phyloP scores from a whole-genome alignment of 2,113 vertebrate genomes.

The Epinephelus moara region DNA sequence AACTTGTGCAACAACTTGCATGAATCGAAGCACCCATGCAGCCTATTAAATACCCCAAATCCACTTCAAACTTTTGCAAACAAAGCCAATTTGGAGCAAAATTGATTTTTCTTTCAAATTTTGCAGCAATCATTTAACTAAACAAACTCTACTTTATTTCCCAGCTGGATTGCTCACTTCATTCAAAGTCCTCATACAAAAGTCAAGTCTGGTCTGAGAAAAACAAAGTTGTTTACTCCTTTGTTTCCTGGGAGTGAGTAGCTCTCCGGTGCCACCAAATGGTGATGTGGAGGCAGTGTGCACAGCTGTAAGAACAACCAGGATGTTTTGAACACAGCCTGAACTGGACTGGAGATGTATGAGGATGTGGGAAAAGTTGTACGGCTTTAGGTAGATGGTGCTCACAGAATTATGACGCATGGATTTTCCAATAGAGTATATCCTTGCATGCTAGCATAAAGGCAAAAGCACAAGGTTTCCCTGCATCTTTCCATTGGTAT shows the following conservation, averaged over 20 bases:
- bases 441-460: not conserved
- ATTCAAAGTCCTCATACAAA: conserved; percentile 12
- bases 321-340: not conserved
- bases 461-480: not conserved
- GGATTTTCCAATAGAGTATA: not conserved
- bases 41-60: not conserved
- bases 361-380: not conserved
- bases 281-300: conserved; percentile 18
- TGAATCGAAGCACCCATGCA: not conserved
- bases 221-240: conserved; percentile 82
- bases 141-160: not conserved
- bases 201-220: conserved; percentile 53
- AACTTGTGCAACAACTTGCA: not conserved
- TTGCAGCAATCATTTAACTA: not conserved
- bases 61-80: conserved; percentile 15
- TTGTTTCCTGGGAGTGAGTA: conserved; percentile 50
- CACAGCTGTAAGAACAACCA: conserved; percentile 3
- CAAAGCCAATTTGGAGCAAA: conserved; percentile 3
- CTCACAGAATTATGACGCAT: not conserved
- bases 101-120: not conserved
- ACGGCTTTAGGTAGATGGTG: not conserved
- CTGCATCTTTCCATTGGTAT: not conserved
- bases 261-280: conserved; percentile 61
- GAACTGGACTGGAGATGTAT: not conserved
- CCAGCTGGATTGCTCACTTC: not conserved